phyloP scores from a whole-genome alignment of 2,888 invertebrate genomes.

The Strigamia crassipes region DNA sequence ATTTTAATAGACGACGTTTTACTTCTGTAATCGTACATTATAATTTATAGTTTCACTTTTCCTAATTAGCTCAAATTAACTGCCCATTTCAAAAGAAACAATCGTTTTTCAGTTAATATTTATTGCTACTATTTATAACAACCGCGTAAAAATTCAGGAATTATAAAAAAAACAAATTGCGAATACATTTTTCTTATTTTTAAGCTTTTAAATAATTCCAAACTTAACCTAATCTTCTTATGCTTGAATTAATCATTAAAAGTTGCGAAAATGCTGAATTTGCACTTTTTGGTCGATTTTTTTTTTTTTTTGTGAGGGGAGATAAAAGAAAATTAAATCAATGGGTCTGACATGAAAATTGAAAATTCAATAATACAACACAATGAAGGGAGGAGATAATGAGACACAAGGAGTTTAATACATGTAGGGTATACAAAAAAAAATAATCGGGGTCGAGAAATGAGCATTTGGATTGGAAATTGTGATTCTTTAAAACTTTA shows the following conservation, averaged over 20 bases:
- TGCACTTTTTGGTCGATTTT: not conserved
- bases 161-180: too few relatives aligned
- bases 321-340: constrained; percentile 23
- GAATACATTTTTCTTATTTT: too few relatives aligned
- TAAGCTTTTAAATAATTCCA: not conserved
- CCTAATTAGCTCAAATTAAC: not conserved
- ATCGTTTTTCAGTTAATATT: not conserved
- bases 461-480: not conserved
- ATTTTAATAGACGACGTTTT: not conserved
- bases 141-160: not conserved
- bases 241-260: not conserved
- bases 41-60: not conserved
- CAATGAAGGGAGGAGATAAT: constrained; percentile 25
- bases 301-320: not conserved
- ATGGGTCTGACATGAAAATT: not conserved
- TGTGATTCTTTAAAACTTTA: not conserved
- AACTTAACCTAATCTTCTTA: not conserved
- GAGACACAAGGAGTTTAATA: not conserved
- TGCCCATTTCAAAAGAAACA: not conserved
- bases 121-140: not conserved
- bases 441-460: not conserved
- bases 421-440: not conserved
- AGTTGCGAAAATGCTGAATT: not conserved
- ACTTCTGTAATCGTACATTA: not conserved
- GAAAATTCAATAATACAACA: constrained; percentile 31